Base-by-base conservation (phyloP, 2,888 invertebrate genomes). In the Netelia fuscicornis region DNA sequence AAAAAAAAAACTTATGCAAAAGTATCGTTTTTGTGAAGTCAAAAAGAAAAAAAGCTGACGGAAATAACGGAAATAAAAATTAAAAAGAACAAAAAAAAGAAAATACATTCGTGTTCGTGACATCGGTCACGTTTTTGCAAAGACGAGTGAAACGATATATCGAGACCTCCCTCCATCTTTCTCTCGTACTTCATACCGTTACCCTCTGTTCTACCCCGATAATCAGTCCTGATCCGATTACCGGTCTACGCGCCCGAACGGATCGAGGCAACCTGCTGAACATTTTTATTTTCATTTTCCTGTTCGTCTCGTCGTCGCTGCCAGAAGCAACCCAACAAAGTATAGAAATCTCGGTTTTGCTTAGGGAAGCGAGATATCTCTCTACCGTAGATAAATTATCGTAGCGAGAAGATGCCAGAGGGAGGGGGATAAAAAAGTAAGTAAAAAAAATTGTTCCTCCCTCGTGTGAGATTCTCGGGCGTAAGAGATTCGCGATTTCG, bases 341-440 rank as follows among this genome's bases (percentile, higher is more conserved):
- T 11, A 44, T 67, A 81, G 71, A 76, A 82, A 72, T 71, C 52
- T 65, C 23, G 30, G 62, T 62, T 37, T 37, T 6, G 37, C 37
- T 42, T 52, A 25, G 71, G 75, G 17, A 71, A 64, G 77, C 60
- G 78, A 54, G 90, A 89, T 91, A 91, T 92, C 91, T 92, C 90
- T 90, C 88, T 86, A 86, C 88, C 89, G 90, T 91, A 90, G 92
- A 92, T 92, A 91, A 92, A 92, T 92, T 91, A 92, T 91, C 88
- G 89, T 86, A 88, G 87, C 88, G 88, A 89, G 68, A 91, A 91
- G 88, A 90, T 87, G 88, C 89, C 52, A 62, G 54, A 64, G 77
- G 83, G 84, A 83, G 20, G 20, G 20, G 77, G 81, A 74, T 13
- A 52, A 65, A 64, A 54, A 64, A n/a, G 17, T 25, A 58, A 68